Evolutionary conservation across 2,888 invertebrate genomes (phyloP), one percentile per base, ranked within the genome.

Genomic region (Xestia rhomboidea): DNA sequence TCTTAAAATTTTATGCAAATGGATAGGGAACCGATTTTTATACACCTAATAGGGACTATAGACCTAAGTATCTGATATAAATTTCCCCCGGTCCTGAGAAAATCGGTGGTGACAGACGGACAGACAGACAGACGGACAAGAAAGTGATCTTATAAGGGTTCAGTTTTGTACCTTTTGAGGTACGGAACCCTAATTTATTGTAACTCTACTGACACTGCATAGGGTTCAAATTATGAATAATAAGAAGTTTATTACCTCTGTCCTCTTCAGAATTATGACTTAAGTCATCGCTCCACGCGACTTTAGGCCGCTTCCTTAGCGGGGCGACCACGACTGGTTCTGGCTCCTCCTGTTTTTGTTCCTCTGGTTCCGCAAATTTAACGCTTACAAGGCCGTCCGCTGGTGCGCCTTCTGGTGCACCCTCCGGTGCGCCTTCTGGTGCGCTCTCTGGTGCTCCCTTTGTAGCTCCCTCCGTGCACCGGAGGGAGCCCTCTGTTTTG

Each of bases 201-300:
- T n/a, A 63, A n/a, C n/a, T 38, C 13, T n/a, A 7, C 38, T 41
- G 38, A 41, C 63, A 41, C 7, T n/a, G 7, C 38, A 13, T 24
- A 21, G 24, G 27, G 57, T 27, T 10, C 21, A 62, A 62, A 30
- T 30, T 10, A 34, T 62, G 10, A 30, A 21, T 10, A 10, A 30
- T 30, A 38, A n/a, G 57, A 24, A 54, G 27, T 27, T 24, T n/a
- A 64, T 81, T 89, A 97, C 97, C 97, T 93, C 95, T 94, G 71
- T 97, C 97, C 87, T 95, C 97, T 75, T 95, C 97, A 0, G 96
- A 96, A 85, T 97, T 95, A 89, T 96, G 95, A 83, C 97, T 97
- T 54, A 97, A 89, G 83, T 97, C 97, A 78, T 97, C 97, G 72
- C 97, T 97, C 97, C 97, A 97, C 1, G 95, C 91, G 3, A 96